Evolutionary conservation across 2,888 invertebrate genomes (phyloP).

Genomic region (Pycnomerus fuliginosus): DNA sequence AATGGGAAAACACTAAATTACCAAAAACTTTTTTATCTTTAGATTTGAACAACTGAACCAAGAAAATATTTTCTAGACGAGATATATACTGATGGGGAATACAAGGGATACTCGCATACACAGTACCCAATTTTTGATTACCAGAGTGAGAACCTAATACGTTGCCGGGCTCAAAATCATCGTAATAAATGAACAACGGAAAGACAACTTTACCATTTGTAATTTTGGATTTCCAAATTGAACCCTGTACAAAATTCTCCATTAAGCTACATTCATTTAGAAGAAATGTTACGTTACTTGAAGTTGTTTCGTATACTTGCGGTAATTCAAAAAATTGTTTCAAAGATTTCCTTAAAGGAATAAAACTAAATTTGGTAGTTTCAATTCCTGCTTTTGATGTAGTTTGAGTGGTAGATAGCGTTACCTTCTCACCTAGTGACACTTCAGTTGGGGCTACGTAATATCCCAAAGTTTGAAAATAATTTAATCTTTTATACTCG

Average conservation of each 20-base stretch:
- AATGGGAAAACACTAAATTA: constrained; percentile 26
- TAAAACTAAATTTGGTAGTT: constrained; percentile 4
- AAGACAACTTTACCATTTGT: constrained; percentile 15
- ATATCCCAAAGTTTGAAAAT: too few relatives aligned
- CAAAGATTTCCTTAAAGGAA: constrained; percentile 11
- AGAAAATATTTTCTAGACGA: constrained; percentile 30
- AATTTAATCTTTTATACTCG: too few relatives aligned
- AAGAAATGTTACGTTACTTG: constrained; percentile 8
- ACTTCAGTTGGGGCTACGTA: too few relatives aligned
- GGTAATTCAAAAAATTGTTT: constrained; percentile 16
- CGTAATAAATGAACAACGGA: constrained; percentile 25
- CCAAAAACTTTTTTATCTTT: constrained; percentile 23
- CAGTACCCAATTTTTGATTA: constrained; percentile 30
- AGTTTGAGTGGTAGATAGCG: too few relatives aligned
- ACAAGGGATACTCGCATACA: constrained; percentile 28
- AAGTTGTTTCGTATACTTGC: constrained; percentile 11
- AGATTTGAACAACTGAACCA: constrained; percentile 29
- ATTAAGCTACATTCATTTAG: constrained; percentile 5
- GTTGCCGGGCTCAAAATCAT: constrained; percentile 31
- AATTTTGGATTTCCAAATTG: constrained; percentile 18
- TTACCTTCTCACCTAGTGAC: too few relatives aligned
- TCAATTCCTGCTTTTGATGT: too few relatives aligned
- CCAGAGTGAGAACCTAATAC: constrained; percentile 30
- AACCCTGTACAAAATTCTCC: constrained; percentile 15
- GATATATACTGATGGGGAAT: constrained; percentile 26